These are phyloP conservation scores for Drosophila ustulata DNA, from an alignment of 2,888 invertebrate species.

Conservation along the genomic window DNA sequence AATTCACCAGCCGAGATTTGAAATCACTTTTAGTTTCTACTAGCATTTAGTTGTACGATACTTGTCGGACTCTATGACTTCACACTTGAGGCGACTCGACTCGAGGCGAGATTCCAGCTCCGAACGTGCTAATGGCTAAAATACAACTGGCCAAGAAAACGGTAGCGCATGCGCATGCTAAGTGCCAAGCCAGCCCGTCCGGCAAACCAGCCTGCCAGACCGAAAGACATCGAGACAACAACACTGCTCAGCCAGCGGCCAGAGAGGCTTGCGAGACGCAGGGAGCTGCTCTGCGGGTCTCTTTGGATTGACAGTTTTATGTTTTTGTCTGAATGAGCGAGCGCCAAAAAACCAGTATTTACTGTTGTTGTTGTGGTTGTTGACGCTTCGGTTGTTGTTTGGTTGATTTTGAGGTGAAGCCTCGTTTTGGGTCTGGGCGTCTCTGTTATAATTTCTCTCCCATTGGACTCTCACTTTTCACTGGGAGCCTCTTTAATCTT, in stretches of 20 bases:
- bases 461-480: constrained; percentile 79
- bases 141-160: constrained; percentile 82
- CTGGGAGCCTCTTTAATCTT: constrained; percentile 14
- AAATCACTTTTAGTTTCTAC: constrained; percentile 64
- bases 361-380: constrained; percentile 19
- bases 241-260: constrained; percentile 15
- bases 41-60: constrained; percentile 24
- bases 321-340: constrained; percentile 29
- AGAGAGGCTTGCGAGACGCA: not conserved
- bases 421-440: constrained; percentile 37
- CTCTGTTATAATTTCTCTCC: constrained; percentile 74
- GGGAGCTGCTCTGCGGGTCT: constrained; percentile 19
- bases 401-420: constrained; percentile 31
- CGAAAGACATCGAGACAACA: not conserved
- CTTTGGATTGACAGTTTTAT: constrained; percentile 61
- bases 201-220: constrained; percentile 28
- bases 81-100: constrained; percentile 64
- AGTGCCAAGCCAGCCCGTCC: constrained; percentile 50
- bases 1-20: constrained; percentile 9
- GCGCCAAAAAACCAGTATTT: constrained; percentile 71
- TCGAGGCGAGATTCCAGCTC: constrained; percentile 67
- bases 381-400: constrained; percentile 22
- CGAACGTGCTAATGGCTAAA: constrained; percentile 83
- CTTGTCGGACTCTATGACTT: constrained; percentile 40
- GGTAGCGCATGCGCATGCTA: constrained; percentile 79